Percentiles rank a stretch among this genome's conserved stretches.
phyloP scores from a whole-genome alignment of 1,140 invertebrate genomes.

The Aphidius ervi region DNA sequence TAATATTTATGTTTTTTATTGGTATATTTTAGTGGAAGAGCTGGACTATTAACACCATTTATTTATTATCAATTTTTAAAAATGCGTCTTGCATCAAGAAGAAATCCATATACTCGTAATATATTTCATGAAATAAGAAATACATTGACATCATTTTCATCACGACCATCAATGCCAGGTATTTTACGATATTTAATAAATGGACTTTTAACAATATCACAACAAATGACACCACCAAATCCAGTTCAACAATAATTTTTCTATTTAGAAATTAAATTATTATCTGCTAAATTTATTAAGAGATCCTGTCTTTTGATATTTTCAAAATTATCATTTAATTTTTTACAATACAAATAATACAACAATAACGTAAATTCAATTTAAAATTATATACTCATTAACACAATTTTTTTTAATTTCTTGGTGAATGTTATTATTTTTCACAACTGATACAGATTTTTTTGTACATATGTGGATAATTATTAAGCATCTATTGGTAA shows the following conservation, averaged over 20 bases:
- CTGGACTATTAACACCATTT: slow-evolving; percentile 82
- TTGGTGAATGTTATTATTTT: too few species aligned
- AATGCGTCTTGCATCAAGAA: slow-evolving; percentile 81
- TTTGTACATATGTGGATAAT: too few species aligned
- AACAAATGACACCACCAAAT: slow-evolving; percentile 38
- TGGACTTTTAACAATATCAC: slow-evolving; percentile 38
- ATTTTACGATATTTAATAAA: slow-evolving; percentile 39
- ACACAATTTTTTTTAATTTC: too few species aligned
- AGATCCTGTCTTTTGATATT: neutral
- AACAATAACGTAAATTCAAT: neutral
- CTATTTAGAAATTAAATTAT: neutral
- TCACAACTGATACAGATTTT: too few species aligned
- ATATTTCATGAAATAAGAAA: slow-evolving; percentile 70
- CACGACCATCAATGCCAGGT: slow-evolving; percentile 38
- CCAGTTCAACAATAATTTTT: slow-evolving; percentile 37
- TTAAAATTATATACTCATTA: neutral
- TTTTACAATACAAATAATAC: neutral
- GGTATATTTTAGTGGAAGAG: slow-evolving; percentile 69
- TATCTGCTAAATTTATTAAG: neutral
- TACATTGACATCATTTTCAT: slow-evolving; percentile 30
- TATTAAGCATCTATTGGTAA: too few species aligned
- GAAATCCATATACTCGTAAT: slow-evolving; percentile 92
- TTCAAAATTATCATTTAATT: neutral
- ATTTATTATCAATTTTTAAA: slow-evolving; percentile 93
- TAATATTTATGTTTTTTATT: slow-evolving; percentile 24